phyloP scores from a whole-genome alignment of 2,113 vertebrate species.

The Coryphaenoides rupestris region DNA sequence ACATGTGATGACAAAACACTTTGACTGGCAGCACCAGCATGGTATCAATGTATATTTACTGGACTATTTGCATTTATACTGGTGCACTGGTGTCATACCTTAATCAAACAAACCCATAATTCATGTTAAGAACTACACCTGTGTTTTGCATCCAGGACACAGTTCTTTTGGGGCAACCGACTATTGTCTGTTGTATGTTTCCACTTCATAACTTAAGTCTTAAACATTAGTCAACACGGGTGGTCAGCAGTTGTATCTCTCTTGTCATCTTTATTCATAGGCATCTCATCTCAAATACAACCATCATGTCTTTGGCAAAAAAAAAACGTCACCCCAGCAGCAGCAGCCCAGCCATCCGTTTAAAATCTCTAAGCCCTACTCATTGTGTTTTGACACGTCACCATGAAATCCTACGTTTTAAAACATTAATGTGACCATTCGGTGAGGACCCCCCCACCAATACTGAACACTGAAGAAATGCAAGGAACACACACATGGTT shows the following conservation, averaged over 20 bases:
- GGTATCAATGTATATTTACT: too few relatives aligned
- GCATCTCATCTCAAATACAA: constrained; percentile 32
- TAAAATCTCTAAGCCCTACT: not conserved
- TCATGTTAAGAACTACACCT: too few relatives aligned
- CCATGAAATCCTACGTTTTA: constrained; percentile 41
- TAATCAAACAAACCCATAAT: too few relatives aligned
- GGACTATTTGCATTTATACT: too few relatives aligned
- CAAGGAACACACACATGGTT: constrained; percentile 13
- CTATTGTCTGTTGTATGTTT: too few relatives aligned
- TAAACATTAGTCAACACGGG: constrained; percentile 14
- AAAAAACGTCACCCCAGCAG: constrained; percentile 14
- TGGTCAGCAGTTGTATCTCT: not conserved
- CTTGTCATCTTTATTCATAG: constrained; percentile 39
- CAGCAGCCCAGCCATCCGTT: not conserved
- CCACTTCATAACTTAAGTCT: too few relatives aligned
- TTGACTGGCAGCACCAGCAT: too few relatives aligned
- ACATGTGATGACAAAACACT: too few relatives aligned
- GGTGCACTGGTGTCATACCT: too few relatives aligned
- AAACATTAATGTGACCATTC: not conserved
- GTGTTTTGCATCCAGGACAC: too few relatives aligned
- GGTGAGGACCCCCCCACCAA: not conserved
- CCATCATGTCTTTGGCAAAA: constrained; percentile 46
- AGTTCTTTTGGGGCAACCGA: too few relatives aligned
- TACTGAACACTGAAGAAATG: constrained; percentile 8
- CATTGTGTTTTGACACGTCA: constrained; percentile 37